Evolutionary conservation across 2,888 invertebrate genomes (phyloP).

Genomic region (Drosophila nr. perissopoda): DNA sequence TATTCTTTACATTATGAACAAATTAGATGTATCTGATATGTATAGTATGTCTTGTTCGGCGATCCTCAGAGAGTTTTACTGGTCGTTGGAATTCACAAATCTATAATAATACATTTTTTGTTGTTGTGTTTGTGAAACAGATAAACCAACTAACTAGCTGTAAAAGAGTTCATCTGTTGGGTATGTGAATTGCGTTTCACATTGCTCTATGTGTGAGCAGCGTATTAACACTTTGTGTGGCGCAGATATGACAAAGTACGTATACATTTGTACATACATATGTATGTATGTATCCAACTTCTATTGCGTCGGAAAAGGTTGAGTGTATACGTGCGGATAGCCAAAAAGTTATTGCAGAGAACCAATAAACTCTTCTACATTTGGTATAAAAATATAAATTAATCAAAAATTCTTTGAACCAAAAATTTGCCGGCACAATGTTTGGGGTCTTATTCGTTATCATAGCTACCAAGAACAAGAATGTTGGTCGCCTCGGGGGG

Average conservation of each 20-base stretch:
- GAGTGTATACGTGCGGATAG: not conserved
- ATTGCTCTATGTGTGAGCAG: not conserved
- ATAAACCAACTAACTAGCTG: not conserved
- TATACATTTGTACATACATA: not conserved
- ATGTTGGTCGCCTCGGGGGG: not conserved
- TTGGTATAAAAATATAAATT: not conserved
- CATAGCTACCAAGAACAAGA: not conserved
- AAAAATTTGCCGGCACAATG: not conserved
- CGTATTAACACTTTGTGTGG: not conserved
- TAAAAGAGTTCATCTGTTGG: conserved; percentile 1
- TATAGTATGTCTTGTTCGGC: not conserved
- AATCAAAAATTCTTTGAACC: not conserved
- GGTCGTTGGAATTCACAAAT: not conserved
- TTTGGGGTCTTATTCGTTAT: not conserved
- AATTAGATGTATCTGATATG: no score
- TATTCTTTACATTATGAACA: no score
- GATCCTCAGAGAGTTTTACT: not conserved
- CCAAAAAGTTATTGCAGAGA: not conserved
- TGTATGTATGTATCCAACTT: not conserved
- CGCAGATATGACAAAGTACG: not conserved
- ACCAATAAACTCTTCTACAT: not conserved
- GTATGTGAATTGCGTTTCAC: not conserved
- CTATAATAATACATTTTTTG: not conserved
- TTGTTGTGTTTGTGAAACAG: not conserved
- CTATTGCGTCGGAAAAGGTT: not conserved